Conservation (phyloP, 2,797 vertebrate genomes). For the Rousettus madagascariensis region DNA sequence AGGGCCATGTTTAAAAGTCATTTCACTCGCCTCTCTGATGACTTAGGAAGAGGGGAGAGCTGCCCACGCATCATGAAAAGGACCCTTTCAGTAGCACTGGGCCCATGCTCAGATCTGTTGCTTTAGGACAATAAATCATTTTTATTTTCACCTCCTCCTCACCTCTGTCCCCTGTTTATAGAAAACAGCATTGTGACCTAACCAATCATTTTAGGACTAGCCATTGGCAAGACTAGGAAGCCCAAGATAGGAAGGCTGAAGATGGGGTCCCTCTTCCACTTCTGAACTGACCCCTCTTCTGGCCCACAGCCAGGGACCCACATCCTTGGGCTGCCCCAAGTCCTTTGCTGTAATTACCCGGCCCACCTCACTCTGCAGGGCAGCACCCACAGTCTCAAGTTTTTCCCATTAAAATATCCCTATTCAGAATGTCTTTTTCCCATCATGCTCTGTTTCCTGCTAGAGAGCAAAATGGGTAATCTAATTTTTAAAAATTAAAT, state of each 20-base stretch:
- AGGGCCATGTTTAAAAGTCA: conserved; percentile 85
- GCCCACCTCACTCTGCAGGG: background rate
- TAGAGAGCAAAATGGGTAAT: background rate
- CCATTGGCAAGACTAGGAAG: background rate
- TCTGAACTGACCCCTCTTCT: background rate
- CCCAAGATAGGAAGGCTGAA: background rate
- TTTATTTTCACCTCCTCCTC: background rate
- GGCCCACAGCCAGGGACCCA: background rate
- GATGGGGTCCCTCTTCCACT: background rate
- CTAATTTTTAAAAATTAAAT: background rate
- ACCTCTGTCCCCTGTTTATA: conserved; percentile 11
- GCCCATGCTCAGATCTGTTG: conserved; percentile 79
- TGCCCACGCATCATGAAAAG: conserved; percentile 81
- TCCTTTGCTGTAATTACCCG: background rate
- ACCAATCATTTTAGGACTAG: background rate
- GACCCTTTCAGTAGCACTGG: conserved; percentile 85
- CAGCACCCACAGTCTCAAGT: background rate
- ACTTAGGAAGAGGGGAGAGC: conserved; percentile 78
- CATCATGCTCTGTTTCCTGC: background rate
- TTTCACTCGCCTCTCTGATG: conserved; percentile 83
- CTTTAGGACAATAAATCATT: conserved; percentile 80
- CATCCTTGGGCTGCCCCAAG: background rate
- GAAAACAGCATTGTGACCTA: conserved; percentile 18
- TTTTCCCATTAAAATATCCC: conserved; percentile 11
- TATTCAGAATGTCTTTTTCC: background rate